These are phyloP conservation scores for Gymnorhina tibicen DNA, from an alignment of 2,113 vertebrate genomes.

Conservation along the genomic window DNA sequence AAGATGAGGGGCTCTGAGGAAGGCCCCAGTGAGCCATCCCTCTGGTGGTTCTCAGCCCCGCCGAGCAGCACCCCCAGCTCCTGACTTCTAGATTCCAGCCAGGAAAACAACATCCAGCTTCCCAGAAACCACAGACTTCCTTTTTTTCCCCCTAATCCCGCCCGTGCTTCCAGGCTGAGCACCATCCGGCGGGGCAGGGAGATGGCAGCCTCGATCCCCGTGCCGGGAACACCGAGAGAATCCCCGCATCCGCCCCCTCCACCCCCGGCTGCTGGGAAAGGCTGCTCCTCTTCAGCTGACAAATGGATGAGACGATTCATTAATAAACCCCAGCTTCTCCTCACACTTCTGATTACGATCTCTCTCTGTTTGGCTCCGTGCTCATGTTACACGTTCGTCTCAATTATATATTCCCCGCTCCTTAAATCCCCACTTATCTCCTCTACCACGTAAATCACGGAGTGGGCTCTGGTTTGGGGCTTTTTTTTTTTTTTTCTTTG, in stretches of 20 bases:
- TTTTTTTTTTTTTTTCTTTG: not conserved
- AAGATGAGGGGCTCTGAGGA: not conserved
- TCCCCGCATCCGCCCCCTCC: not conserved
- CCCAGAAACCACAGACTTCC: not conserved
- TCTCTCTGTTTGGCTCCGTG: constrained; percentile 27
- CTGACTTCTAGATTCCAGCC: not conserved
- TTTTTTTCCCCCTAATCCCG: not conserved
- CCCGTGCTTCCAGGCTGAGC: not conserved
- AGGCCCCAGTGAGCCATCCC: not conserved
- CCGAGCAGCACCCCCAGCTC: not conserved
- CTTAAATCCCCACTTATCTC: constrained; percentile 31
- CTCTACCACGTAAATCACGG: constrained; percentile 15
- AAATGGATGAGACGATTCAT: constrained; percentile 54
- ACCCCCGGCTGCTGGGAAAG: not conserved
- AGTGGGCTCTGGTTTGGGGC: not conserved
- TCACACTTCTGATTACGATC: constrained; percentile 33
- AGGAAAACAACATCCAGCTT: not conserved
- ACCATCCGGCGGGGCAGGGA: not conserved
- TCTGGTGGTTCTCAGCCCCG: rapidly evolving
- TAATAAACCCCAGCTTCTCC: constrained; percentile 48
- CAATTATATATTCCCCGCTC: constrained; percentile 2
- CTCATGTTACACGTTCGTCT: not conserved
- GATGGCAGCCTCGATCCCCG: not conserved
- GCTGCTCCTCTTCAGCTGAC: constrained; percentile 54
- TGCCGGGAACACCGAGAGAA: not conserved